Evolutionary conservation across 2,888 invertebrate species (phyloP).

Genomic region (Arctia plantaginis): DNA sequence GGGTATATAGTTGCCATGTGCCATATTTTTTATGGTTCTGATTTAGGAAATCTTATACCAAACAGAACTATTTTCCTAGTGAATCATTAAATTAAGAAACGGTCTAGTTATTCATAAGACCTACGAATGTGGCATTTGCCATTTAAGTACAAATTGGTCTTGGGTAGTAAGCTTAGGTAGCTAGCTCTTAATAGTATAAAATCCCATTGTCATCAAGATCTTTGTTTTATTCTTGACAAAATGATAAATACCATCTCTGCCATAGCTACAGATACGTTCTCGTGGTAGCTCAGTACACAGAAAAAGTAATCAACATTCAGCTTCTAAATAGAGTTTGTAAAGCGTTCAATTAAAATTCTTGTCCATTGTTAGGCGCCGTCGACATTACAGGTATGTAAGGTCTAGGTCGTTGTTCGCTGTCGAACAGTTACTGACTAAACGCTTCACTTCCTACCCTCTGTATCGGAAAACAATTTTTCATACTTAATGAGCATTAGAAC

Average conservation of each 20-base stretch:
- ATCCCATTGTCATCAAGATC: not conserved
- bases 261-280: conserved; percentile 14
- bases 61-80: too few species aligned
- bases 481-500: conserved; percentile 57
- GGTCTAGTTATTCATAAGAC: too few species aligned
- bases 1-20: too few species aligned
- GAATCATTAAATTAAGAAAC: too few species aligned
- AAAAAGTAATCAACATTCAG: conserved; percentile 30
- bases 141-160: too few species aligned
- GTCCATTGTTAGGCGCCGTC: conserved; percentile 33
- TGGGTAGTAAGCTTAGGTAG: too few species aligned
- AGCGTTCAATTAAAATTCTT: conserved; percentile 30
- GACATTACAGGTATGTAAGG: conserved; percentile 37
- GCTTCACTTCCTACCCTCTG: conserved; percentile 75
- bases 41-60: not conserved
- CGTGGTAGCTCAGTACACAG: conserved; percentile 22
- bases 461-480: conserved; percentile 59
- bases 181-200: not conserved
- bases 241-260: conserved; percentile 1
- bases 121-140: too few species aligned
- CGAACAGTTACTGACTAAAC: conserved; percentile 64
- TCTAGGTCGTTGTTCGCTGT: conserved; percentile 57
- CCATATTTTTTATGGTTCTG: not conserved
- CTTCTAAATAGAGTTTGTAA: conserved; percentile 23
- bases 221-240: not conserved